Evolutionary conservation across 2,888 invertebrate species (phyloP).

Genomic region (Choristoneura rosaceana): DNA sequence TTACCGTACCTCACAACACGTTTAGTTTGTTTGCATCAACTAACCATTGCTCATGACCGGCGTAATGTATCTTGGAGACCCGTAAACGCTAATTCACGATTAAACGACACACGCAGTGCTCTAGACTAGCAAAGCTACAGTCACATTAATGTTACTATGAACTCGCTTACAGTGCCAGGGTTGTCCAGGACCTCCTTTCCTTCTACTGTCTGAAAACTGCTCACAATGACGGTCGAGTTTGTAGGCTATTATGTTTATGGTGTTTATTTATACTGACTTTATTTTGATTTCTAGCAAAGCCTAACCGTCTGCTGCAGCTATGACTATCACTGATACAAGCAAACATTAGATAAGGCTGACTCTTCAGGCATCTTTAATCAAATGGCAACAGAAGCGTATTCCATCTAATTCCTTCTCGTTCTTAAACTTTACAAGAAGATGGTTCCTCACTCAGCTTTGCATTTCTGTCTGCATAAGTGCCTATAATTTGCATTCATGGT

Average conservation of each 20-base stretch:
- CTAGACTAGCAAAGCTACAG: slow-evolving; percentile 76
- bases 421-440: slow-evolving; percentile 48
- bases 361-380: slow-evolving; percentile 40
- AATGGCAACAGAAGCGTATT: slow-evolving; percentile 43
- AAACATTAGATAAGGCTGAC: slow-evolving; percentile 37
- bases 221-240: slow-evolving; percentile 55
- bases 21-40: slow-evolving; percentile 83
- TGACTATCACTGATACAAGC: slow-evolving; percentile 20
- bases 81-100: slow-evolving; percentile 78
- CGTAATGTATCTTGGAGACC: slow-evolving; percentile 68
- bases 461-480: slow-evolving; percentile 71
- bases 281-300: slow-evolving; percentile 52
- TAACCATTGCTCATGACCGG: slow-evolving; percentile 78
- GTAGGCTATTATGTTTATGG: slow-evolving; percentile 43
- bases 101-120: slow-evolving; percentile 74
- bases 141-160: slow-evolving; percentile 68
- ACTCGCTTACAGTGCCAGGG: slow-evolving; percentile 56
- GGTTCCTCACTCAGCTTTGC: slow-evolving; percentile 68
- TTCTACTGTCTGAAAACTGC: slow-evolving; percentile 48
- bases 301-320: slow-evolving; percentile 40
- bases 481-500: slow-evolving; percentile 64
- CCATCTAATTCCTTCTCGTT: slow-evolving; percentile 45
- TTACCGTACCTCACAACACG: slow-evolving; percentile 79
- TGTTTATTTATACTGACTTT: slow-evolving; percentile 39
- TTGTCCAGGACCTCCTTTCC: slow-evolving; percentile 24